Percentiles rank a stretch among this genome's conserved stretches.
Evolutionary conservation across 2,888 invertebrate genomes (phyloP).

Genomic region (Perizoma affinitatum): DNA sequence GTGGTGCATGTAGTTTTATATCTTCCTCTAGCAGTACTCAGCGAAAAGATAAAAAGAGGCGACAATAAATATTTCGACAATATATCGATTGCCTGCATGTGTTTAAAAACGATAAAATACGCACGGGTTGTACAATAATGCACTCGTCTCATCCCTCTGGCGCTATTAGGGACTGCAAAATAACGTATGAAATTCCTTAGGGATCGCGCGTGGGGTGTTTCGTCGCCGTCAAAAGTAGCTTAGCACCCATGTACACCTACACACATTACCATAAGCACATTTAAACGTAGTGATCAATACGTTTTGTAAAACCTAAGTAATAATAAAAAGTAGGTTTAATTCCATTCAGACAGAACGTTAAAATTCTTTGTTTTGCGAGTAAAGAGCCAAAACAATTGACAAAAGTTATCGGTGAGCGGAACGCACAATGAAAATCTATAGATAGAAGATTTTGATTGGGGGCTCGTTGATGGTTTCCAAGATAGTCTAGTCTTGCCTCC

Average conservation of each 20-base stretch:
- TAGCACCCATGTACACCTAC: background rate
- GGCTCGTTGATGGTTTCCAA: too few relatives aligned
- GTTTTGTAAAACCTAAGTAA: too few relatives aligned
- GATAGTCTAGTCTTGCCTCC: too few relatives aligned
- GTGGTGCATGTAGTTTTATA: background rate
- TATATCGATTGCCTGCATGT: slow-evolving; percentile 18
- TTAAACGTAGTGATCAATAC: too few relatives aligned
- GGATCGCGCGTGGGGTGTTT: slow-evolving; percentile 55
- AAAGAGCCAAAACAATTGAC: too few relatives aligned
- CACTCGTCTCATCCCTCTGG: slow-evolving; percentile 60
- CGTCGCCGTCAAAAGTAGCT: slow-evolving; percentile 10
- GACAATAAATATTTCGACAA: slow-evolving; percentile 18
- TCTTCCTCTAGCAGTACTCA: background rate
- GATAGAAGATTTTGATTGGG: too few relatives aligned
- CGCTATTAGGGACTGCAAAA: slow-evolving; percentile 75
- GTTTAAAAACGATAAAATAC: slow-evolving; percentile 34
- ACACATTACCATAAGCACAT: background rate
- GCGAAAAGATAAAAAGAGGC: slow-evolving; percentile 1
- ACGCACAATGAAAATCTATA: too few relatives aligned
- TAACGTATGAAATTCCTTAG: slow-evolving; percentile 75
- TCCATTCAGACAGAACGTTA: too few relatives aligned
- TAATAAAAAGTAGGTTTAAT: too few relatives aligned
- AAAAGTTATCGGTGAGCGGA: too few relatives aligned
- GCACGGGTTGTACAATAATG: slow-evolving; percentile 46
- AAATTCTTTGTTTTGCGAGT: too few relatives aligned